phyloP scores from a whole-genome alignment of 2,797 vertebrate species.

The Mormyrus hasselquistii region DNA sequence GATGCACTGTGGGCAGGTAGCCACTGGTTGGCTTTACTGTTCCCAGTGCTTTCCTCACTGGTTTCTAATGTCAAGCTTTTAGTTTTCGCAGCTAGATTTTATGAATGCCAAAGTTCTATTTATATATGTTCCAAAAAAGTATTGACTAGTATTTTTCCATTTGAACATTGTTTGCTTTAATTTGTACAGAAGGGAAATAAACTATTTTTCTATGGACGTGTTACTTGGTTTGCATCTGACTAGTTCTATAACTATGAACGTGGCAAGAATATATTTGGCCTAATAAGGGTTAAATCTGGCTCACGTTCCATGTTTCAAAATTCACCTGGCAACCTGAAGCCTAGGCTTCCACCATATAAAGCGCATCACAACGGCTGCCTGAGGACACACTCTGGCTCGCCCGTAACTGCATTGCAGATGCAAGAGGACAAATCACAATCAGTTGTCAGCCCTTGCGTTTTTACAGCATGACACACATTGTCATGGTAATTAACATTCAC shows the following conservation, averaged over 20 bases:
- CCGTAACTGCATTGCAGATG: background rate
- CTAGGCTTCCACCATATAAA: background rate
- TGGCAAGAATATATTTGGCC: background rate
- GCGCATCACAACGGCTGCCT: background rate
- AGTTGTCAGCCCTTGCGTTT: background rate
- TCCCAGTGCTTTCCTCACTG: conserved; percentile 64
- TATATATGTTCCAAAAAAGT: conserved; percentile 61
- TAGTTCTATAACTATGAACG: background rate
- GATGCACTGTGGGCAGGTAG: conserved; percentile 58
- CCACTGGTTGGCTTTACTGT: conserved; percentile 74
- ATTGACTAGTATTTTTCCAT: conserved; percentile 50
- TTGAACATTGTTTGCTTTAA: conserved; percentile 61
- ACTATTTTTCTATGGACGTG: conserved; percentile 64
- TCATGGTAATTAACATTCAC: background rate
- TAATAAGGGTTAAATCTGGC: background rate
- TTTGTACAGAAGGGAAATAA: conserved; percentile 76
- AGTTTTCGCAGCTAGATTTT: conserved; percentile 83
- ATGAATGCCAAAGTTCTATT: conserved; percentile 91
- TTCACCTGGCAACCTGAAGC: background rate
- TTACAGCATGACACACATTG: background rate
- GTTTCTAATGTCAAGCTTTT: conserved; percentile 60
- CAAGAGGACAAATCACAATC: background rate
- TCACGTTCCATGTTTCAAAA: background rate
- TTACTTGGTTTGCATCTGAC: background rate
- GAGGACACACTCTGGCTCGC: background rate